Evolutionary conservation across 2,113 vertebrate species (phyloP), one percentile per base, ranked within the genome.

Genomic region (Polypterus senegalus): DNA sequence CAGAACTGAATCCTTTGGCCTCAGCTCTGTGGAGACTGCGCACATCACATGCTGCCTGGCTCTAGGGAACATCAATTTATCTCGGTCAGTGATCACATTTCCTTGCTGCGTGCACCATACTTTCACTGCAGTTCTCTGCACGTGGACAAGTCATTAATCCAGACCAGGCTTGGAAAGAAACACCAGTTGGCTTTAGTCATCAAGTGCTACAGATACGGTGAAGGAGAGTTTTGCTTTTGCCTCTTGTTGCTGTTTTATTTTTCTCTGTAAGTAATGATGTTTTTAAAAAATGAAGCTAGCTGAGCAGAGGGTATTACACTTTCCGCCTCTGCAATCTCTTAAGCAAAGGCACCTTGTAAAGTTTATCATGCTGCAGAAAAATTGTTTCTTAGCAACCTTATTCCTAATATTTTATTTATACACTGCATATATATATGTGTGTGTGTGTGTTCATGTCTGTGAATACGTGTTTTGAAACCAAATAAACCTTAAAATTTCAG

Each of bases 41-140:
- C 7, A 45, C 46, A 57, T 57, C 56, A 57, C 56, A 57, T 57
- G 56, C 56, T 3, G 56, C 27, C 56, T 11, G 56, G 9, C 56
- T 57, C 56, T 11, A 11, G 56, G 56, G 56, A 57, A 4, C 9
- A 57, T 27, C 56, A 44, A 44, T 43, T 27, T 57, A 57, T 57
- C 56, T 57, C 4, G 56, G 56, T 57, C 56, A 57, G 11, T 44
- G 56, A 57, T 57, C 3, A 57, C 56, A 57, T 57, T 57, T 57
- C 56, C 46, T 57, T 5, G 43, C 56, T 57, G 11, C 46, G 4
- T 27, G 56, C 4, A 6, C 46, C 27, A 45, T 57, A 45, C 6
- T 57, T 57, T 43, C n/a, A 45, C 27, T 7, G 56, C 56, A 57
- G 56, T 45, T 57, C 56, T 4, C 54, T 4, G 54, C 54, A 8